A percentile compares a stretch with the other conserved stretches of the same genome.
These are phyloP conservation scores for Myotis davidii DNA, from an alignment of 2,113 vertebrate species.

Conservation along the genomic window DNA sequence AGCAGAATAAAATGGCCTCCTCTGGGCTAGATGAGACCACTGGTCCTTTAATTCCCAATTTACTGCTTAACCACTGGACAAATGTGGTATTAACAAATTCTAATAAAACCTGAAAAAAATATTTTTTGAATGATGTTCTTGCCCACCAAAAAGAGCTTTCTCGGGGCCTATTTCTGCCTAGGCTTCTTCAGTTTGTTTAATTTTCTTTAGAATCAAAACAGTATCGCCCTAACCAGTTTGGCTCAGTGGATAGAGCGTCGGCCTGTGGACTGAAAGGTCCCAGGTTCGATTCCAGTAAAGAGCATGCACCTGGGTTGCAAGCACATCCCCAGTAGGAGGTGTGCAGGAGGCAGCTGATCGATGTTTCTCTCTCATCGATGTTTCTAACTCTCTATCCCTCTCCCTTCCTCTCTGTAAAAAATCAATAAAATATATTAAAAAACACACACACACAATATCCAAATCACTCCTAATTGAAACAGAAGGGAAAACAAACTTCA, in stretches of 20 bases:
- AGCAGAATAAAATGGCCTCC: background rate
- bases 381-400: too few species aligned
- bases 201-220: background rate
- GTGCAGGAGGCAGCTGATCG: too few species aligned
- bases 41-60: background rate
- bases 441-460: background rate
- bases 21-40: background rate
- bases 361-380: too few species aligned
- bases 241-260: too few species aligned
- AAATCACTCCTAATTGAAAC: background rate
- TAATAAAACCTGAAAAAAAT: background rate
- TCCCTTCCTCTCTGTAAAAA: too few species aligned
- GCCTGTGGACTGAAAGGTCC: too few species aligned
- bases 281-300: too few species aligned
- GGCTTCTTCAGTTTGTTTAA: background rate
- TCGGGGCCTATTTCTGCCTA: background rate
- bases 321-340: too few species aligned
- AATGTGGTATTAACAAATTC: background rate
- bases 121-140: background rate
- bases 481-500: background rate
- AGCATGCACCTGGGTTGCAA: too few species aligned
- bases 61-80: background rate
- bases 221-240: background rate
- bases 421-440: too few species aligned
- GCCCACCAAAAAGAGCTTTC: background rate